Evolutionary conservation across 2,888 invertebrate genomes (phyloP).

Genomic region (Scotopteryx bipunctaria): DNA sequence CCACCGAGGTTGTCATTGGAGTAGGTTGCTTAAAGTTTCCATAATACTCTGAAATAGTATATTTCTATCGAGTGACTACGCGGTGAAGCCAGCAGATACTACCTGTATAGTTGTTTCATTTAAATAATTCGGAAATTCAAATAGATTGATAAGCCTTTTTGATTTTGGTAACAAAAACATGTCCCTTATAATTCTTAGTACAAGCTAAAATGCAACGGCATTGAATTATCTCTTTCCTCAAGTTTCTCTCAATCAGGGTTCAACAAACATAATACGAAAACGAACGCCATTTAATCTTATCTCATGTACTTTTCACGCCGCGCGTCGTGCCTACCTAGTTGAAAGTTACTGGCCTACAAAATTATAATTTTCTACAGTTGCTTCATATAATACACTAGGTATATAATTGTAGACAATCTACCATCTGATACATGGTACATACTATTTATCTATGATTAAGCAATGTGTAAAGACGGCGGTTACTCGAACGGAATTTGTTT

Average conservation of each 20-base stretch:
- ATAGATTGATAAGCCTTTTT: too few relatives aligned
- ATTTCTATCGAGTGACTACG: too few relatives aligned
- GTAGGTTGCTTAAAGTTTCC: too few relatives aligned
- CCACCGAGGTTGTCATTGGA: too few relatives aligned
- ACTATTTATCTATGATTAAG: slow-evolving; percentile 34
- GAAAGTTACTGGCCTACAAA: slow-evolving; percentile 40
- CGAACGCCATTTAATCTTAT: slow-evolving; percentile 15
- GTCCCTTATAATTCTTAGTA: too few relatives aligned
- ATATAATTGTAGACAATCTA: slow-evolving; percentile 33
- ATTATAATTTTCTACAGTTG: slow-evolving; percentile 30
- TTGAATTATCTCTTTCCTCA: slow-evolving; percentile 16
- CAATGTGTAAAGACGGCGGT: slow-evolving; percentile 30
- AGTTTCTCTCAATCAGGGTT: slow-evolving; percentile 13
- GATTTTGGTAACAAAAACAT: too few relatives aligned
- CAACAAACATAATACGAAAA: slow-evolving; percentile 6
- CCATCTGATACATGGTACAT: slow-evolving; percentile 31
- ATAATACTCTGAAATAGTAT: too few relatives aligned
- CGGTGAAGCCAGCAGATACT: too few relatives aligned
- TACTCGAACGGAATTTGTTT: slow-evolving; percentile 8
- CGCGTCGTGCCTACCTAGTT: slow-evolving; percentile 22
- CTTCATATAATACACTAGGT: slow-evolving; percentile 33
- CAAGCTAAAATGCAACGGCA: background rate
- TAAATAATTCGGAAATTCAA: too few relatives aligned
- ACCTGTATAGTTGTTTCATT: too few relatives aligned
- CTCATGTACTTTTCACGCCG: slow-evolving; percentile 31